Percentiles rank a stretch among this genome's conserved stretches.
phyloP scores from a whole-genome alignment of 2,113 vertebrate species.

The Notothenia rossii region DNA sequence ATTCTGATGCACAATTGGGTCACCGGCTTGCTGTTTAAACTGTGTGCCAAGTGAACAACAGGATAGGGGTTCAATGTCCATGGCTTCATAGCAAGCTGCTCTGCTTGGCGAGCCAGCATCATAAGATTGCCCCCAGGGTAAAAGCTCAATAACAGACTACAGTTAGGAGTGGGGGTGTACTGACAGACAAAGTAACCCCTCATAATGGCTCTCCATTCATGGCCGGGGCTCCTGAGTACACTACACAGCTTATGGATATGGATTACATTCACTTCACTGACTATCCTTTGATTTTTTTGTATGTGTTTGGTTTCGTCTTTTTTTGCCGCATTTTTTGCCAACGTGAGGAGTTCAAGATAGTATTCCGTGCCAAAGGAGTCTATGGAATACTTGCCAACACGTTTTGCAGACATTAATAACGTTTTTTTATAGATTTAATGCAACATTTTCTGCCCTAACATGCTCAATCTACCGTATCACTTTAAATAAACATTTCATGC shows the following conservation, averaged over 20 bases:
- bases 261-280: slow-evolving; percentile 6
- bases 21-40: slow-evolving; percentile 56
- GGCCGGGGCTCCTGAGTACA: not conserved
- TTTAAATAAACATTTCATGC: slow-evolving; percentile 39
- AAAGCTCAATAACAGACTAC: slow-evolving; percentile 54
- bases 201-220: slow-evolving; percentile 45
- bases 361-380: not conserved
- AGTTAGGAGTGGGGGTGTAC: slow-evolving; percentile 32
- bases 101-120: slow-evolving; percentile 56
- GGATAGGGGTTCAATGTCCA: slow-evolving; percentile 62
- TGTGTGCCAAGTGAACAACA: slow-evolving; percentile 65
- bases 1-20: slow-evolving; percentile 67
- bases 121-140: slow-evolving; percentile 61
- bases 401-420: slow-evolving; percentile 22
- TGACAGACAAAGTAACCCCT: slow-evolving; percentile 48
- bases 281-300: not conserved
- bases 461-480: slow-evolving; percentile 9
- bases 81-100: slow-evolving; percentile 64
- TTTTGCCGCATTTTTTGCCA: slow-evolving; percentile 3
- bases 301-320: not conserved
- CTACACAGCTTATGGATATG: slow-evolving; percentile 1
- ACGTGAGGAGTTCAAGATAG: not conserved
- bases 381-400: slow-evolving; percentile 5
- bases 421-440: slow-evolving; percentile 15
- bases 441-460: slow-evolving; percentile 11